Evolutionary conservation across 2,888 invertebrate species (phyloP), one percentile per base, ranked within the genome.

Genomic region (Polia nebulosa): DNA sequence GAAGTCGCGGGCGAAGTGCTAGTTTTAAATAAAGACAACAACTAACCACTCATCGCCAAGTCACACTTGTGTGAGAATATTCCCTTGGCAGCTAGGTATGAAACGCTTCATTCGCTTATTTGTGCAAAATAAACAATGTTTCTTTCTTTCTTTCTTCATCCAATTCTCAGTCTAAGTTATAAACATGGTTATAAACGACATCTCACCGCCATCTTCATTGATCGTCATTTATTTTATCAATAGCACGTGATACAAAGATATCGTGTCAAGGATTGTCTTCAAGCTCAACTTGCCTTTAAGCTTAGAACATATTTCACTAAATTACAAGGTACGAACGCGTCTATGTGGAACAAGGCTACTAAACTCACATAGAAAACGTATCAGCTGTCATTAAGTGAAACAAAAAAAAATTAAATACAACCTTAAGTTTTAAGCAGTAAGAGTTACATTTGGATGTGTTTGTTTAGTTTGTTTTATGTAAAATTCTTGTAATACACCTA

Each of bases 341-440:
- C 59, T 81, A 88, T 85, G 82, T 86, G 71, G 89, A 84, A 86
- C 89, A 86, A 89, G 89, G 89, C 84, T 88, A 76, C 72, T 78
- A 72, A 82, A 77, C 80, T 80, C 78, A 80, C 74, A 72, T 76
- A 76, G 78, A 72, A 74, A 82, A 74, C 68, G 53, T 81, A 82
- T 78, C 63, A 81, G 56, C 62, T 76, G 57, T 66, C 70, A 78
- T 83, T 78, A 80, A 20, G 62, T 71, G 17, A 39, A 81, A 68
- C 52, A 49, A 59, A 25, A 13, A n/a, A 59, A 75, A 69, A 36
- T 51, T 1, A 70, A 55, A 69, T 15, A 58, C 34, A 53, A 76
- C 80, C 76, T 64, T 80, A 64, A 36, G 0, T 0, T 1, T 13
- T 34, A 0, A 17, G n/a, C 0, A 0, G 2, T 70, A 80, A 67